Percentiles rank a stretch among this genome's conserved stretches.
Conservation (phyloP, 2,888 invertebrate species). For the Dryomyza anilis region DNA sequence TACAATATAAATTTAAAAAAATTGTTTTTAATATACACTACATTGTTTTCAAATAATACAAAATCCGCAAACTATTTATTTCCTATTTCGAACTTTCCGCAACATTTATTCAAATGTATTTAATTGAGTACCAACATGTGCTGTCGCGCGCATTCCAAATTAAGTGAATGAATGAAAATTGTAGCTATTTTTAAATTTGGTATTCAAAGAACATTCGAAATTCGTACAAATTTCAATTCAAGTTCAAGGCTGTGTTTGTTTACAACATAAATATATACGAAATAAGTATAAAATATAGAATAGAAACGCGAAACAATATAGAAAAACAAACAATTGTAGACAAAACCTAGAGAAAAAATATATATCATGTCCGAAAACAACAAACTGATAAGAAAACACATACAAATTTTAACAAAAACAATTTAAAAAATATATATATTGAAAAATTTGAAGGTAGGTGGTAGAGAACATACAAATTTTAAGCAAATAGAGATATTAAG, state of each 20-base stretch:
- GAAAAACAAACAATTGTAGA: not conserved
- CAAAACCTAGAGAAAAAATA: not conserved
- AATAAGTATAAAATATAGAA: constrained; percentile 24
- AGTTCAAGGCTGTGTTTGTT: constrained; percentile 35
- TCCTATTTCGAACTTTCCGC: not conserved
- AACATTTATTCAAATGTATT: not conserved
- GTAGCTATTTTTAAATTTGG: not conserved
- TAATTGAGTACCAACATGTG: no score
- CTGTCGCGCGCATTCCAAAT: not conserved
- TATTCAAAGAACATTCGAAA: not conserved
- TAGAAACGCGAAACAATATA: not conserved
- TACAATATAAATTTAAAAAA: no score
- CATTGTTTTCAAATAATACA: not conserved
- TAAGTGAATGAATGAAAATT: not conserved
- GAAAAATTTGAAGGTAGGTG: no score
- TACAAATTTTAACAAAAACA: no score
- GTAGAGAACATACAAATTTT: no score
- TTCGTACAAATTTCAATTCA: no score
- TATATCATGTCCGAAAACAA: no score
- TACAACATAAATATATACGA: constrained; percentile 18
- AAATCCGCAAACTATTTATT: not conserved
- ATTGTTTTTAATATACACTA: not conserved
- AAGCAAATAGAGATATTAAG: no score
- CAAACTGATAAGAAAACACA: no score
- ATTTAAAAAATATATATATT: no score